phyloP scores from a whole-genome alignment of 2,113 vertebrate species.

The Nymphicus hollandicus region DNA sequence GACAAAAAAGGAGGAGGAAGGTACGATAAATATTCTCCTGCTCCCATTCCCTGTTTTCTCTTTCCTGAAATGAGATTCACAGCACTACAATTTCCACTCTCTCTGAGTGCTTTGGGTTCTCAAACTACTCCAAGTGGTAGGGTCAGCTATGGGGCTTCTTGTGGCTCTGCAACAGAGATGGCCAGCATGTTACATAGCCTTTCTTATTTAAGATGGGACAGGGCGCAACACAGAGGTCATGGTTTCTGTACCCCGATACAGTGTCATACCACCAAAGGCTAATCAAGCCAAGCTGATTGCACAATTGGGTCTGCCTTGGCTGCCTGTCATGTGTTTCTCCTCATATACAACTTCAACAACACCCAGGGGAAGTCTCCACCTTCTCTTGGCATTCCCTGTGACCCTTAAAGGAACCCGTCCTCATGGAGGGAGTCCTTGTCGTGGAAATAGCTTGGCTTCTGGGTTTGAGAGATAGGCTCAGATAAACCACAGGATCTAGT shows the following conservation, averaged over 20 bases:
- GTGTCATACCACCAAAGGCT: not conserved
- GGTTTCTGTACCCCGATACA: not conserved
- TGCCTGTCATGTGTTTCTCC: not conserved
- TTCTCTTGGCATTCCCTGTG: not conserved
- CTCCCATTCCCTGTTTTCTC: not conserved
- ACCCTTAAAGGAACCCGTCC: not conserved
- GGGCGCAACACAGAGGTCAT: not conserved
- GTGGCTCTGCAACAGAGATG: not conserved
- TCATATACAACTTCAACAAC: not conserved
- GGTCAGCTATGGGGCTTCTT: not conserved
- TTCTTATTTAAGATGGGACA: not conserved
- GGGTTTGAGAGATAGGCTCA: not conserved
- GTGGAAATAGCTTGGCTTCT: not conserved
- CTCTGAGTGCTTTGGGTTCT: not conserved
- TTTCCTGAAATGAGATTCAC: not conserved
- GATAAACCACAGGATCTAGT: not conserved
- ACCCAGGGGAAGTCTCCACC: not conserved
- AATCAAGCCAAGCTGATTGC: not conserved
- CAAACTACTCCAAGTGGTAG: not conserved
- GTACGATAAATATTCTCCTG: not conserved
- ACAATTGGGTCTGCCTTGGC: not conserved
- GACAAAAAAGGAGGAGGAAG: not conserved
- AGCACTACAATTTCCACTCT: not conserved
- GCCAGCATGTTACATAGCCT: rapidly evolving
- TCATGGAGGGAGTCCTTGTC: not conserved